Evolutionary conservation across 2,113 vertebrate genomes (phyloP).

Genomic region (Halichoeres trimaculatus): DNA sequence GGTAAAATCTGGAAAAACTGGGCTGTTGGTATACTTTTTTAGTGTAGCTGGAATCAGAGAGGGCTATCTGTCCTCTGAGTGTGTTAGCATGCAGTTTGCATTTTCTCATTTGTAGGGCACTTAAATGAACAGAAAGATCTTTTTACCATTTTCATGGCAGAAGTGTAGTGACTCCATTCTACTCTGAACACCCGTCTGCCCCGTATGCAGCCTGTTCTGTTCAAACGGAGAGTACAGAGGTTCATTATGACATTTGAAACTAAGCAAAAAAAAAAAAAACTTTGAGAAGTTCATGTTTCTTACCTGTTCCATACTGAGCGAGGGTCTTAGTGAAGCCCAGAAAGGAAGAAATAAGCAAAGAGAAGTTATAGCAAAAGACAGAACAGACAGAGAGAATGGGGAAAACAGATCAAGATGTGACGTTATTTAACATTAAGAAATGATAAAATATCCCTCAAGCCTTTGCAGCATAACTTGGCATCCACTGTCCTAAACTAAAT

Average conservation of each 20-base stretch:
- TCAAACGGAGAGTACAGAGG: slow-evolving; percentile 7
- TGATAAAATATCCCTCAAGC: slow-evolving; percentile 4
- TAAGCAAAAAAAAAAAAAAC: not conserved
- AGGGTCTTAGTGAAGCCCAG: slow-evolving; percentile 83
- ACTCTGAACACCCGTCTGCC: slow-evolving; percentile 54
- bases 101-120: not conserved
- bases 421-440: slow-evolving; percentile 19
- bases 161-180: slow-evolving; percentile 15
- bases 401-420: not conserved
- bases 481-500: slow-evolving; percentile 28
- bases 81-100: not conserved
- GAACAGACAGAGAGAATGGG: slow-evolving; percentile 9
- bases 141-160: slow-evolving; percentile 71
- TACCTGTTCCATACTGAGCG: slow-evolving; percentile 85
- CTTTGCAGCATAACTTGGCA: not conserved
- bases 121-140: not conserved
- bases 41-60: too few relatives aligned
- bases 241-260: not conserved
- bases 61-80: not conserved
- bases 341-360: not conserved
- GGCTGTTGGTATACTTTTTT: too few relatives aligned
- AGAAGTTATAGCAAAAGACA: too few relatives aligned
- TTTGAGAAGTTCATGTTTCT: slow-evolving; percentile 54
- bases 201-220: slow-evolving; percentile 78
- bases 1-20: too few relatives aligned